Conservation (phyloP, 2,888 invertebrate species). For the Agriopis marginaria region DNA sequence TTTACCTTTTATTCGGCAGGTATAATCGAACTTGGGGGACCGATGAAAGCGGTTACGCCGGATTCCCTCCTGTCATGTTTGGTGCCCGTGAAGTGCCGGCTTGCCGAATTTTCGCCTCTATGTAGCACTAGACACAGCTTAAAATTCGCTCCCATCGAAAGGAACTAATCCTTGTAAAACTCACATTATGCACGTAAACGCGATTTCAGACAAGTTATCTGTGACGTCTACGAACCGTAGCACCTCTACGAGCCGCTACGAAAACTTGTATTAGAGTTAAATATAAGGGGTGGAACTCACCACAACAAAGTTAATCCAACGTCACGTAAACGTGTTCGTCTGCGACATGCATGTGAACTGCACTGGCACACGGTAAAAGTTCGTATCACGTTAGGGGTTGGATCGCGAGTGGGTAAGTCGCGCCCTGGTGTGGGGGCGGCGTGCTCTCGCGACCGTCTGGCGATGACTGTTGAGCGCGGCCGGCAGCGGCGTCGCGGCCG, state of each 20-base stretch:
- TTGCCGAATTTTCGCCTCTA: conserved; percentile 55
- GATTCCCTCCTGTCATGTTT: conserved; percentile 65
- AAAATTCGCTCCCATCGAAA: conserved; percentile 40
- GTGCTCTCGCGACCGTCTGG: conserved; percentile 80
- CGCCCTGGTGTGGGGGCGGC: conserved; percentile 81
- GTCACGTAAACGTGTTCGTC: conserved; percentile 46
- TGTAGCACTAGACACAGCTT: conserved; percentile 43
- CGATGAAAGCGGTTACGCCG: conserved; percentile 71
- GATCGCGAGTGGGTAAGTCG: conserved; percentile 65
- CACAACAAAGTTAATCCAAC: conserved; percentile 45
- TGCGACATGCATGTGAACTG: conserved; percentile 61
- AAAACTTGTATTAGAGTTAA: conserved; percentile 33
- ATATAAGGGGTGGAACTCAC: conserved; percentile 42
- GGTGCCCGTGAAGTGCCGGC: conserved; percentile 55
- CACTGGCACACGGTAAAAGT: conserved; percentile 77
- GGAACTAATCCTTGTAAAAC: conserved; percentile 29
- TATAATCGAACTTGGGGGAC: conserved; percentile 81
- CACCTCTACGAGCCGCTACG: conserved; percentile 51
- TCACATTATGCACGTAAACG: conserved; percentile 36
- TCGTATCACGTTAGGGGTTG: conserved; percentile 73
- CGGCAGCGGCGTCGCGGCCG: conserved; percentile 64
- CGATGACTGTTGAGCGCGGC: conserved; percentile 70
- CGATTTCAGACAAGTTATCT: conserved; percentile 16
- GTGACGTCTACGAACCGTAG: conserved; percentile 61
- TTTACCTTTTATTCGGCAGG: conserved; percentile 85